These are phyloP conservation scores for Peromyscus maniculatus DNA, from an alignment of 2,113 vertebrate species.

Conservation along the genomic window DNA sequence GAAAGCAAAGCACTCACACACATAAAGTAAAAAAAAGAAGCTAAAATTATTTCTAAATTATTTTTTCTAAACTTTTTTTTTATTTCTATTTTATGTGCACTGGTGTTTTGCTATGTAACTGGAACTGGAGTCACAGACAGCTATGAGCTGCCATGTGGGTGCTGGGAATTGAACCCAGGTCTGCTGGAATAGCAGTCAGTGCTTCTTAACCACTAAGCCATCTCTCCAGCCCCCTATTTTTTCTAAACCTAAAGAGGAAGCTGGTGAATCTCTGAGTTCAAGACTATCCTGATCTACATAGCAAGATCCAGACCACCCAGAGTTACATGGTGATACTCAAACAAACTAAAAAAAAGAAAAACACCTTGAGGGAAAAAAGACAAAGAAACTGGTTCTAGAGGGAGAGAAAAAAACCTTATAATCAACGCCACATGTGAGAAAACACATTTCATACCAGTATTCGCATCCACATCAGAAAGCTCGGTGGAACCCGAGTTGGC, in stretches of 20 bases:
- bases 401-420: background rate
- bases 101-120: no score
- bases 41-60: background rate
- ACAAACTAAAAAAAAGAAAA: background rate
- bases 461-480: background rate
- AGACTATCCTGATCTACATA: background rate
- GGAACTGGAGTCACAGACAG: no score
- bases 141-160: no score
- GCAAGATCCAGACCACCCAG: background rate
- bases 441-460: conserved; percentile 78
- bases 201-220: no score
- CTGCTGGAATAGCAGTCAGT: no score
- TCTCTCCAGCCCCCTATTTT: background rate
- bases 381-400: conserved; percentile 54
- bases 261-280: background rate
- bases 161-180: no score
- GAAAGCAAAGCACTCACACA: background rate
- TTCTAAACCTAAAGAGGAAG: background rate
- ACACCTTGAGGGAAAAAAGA: background rate
- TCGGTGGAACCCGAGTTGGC: conserved; percentile 22
- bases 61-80: no score
- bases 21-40: background rate
- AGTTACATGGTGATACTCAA: background rate
- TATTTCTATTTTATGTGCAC: no score
- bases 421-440: conserved; percentile 45